phyloP scores from a whole-genome alignment of 2,888 invertebrate genomes.

The Phaedon cochleariae region DNA sequence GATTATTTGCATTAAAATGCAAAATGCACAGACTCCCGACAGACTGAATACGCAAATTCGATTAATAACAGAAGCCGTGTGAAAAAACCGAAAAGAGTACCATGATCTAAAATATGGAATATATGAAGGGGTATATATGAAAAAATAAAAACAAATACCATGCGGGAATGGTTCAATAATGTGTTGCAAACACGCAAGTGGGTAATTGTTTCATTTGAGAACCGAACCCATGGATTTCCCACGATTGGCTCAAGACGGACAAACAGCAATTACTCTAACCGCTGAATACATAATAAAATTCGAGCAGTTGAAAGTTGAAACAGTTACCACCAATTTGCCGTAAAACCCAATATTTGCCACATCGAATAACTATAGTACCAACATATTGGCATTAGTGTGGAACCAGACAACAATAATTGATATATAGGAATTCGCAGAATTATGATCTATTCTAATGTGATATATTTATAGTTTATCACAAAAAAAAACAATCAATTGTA shows the following conservation, averaged over 20 bases:
- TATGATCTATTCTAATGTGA: too few relatives aligned
- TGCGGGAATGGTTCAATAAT: slow-evolving; percentile 61
- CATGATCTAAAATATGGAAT: slow-evolving; percentile 37
- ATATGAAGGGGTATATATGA: slow-evolving; percentile 49
- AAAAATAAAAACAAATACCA: slow-evolving; percentile 61
- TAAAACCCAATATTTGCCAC: slow-evolving; percentile 1
- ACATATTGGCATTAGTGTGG: too few relatives aligned
- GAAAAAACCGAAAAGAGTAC: slow-evolving; percentile 44
- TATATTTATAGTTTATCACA: too few relatives aligned
- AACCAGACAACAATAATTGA: too few relatives aligned
- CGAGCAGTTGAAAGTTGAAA: slow-evolving; percentile 20
- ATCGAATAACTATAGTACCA: not conserved
- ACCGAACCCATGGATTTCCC: slow-evolving; percentile 57
- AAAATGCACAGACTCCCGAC: slow-evolving; percentile 21
- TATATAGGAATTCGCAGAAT: too few relatives aligned
- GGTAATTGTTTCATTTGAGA: slow-evolving; percentile 64
- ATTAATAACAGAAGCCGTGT: slow-evolving; percentile 44
- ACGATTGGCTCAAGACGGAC: slow-evolving; percentile 59
- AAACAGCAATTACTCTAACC: slow-evolving; percentile 59
- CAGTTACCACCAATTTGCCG: not conserved
- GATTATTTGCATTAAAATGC: slow-evolving; percentile 34
- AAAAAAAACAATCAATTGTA: too few relatives aligned
- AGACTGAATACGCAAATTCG: slow-evolving; percentile 31
- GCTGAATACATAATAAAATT: slow-evolving; percentile 56
- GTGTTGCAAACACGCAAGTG: slow-evolving; percentile 63